Percentiles rank a stretch among this genome's conserved stretches.
Evolutionary conservation across 2,797 vertebrate genomes (phyloP).

Genomic region (Gallinago stenura): DNA sequence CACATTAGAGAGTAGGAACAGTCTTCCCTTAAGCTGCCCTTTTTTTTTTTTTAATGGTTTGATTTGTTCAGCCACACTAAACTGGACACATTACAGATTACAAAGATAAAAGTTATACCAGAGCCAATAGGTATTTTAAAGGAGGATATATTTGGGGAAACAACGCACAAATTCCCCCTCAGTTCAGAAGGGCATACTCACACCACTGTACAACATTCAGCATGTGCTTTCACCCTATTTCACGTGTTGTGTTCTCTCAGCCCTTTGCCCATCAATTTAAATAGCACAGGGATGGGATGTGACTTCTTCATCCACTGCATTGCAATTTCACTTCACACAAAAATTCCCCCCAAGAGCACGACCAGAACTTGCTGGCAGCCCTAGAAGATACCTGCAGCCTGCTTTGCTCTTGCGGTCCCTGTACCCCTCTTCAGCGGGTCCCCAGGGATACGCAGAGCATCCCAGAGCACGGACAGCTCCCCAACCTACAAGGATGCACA

Average conservation of each 20-base stretch:
- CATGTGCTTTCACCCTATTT: fast-evolving
- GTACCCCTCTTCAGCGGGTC: background rate
- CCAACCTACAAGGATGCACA: fast-evolving
- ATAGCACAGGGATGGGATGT: background rate
- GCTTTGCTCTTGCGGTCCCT: background rate
- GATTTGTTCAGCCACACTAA: background rate
- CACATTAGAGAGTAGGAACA: background rate
- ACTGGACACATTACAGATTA: background rate
- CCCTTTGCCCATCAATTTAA: background rate
- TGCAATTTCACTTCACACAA: background rate
- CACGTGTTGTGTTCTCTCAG: fast-evolving
- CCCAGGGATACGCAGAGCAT: fast-evolving
- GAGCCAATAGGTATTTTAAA: background rate
- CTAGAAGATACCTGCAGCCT: background rate
- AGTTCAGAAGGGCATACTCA: background rate
- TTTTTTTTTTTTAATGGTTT: background rate
- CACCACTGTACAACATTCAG: fast-evolving
- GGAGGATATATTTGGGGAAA: background rate
- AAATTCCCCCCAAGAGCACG: background rate
- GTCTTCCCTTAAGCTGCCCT: background rate
- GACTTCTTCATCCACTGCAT: background rate
- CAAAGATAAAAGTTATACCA: background rate
- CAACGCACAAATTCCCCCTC: background rate
- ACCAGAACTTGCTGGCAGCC: background rate
- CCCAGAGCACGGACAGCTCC: fast-evolving